Evolutionary conservation across 2,888 invertebrate genomes (phyloP).

Genomic region (Tetragnatha montana): DNA sequence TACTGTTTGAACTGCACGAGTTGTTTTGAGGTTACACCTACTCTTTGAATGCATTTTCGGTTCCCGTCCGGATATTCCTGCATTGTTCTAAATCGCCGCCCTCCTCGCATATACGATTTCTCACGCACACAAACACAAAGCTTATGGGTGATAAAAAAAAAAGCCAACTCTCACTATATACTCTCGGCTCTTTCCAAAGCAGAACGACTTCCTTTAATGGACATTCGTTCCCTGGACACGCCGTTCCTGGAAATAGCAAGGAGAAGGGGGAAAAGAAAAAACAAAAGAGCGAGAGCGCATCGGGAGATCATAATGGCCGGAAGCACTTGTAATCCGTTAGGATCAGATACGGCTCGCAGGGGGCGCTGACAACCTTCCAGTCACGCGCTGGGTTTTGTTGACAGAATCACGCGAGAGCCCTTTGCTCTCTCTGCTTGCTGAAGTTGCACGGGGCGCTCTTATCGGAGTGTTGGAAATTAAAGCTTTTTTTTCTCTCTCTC

Average conservation of each 20-base stretch:
- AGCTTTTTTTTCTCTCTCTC: not conserved
- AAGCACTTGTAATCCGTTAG: slow-evolving; percentile 58
- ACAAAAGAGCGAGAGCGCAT: not conserved
- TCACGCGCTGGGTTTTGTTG: slow-evolving; percentile 63
- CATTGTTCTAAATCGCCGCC: too few species aligned
- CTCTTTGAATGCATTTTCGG: too few species aligned
- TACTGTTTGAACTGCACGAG: too few species aligned
- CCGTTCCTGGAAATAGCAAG: slow-evolving; percentile 13
- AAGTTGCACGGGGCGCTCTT: slow-evolving; percentile 23
- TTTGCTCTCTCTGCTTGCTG: slow-evolving; percentile 11
- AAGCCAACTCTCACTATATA: too few species aligned
- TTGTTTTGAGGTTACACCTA: too few species aligned
- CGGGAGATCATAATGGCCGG: slow-evolving; percentile 37
- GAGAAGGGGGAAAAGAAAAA: not conserved
- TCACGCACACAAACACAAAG: too few species aligned
- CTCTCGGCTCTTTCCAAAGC: too few species aligned
- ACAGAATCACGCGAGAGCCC: slow-evolving; percentile 55
- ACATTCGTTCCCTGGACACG: not conserved
- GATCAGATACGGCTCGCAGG: slow-evolving; percentile 37
- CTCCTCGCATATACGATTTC: too few species aligned
- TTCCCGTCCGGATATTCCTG: too few species aligned
- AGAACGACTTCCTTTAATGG: too few species aligned
- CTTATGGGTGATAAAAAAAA: too few species aligned
- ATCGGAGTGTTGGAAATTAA: slow-evolving; percentile 46
- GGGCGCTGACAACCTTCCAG: slow-evolving; percentile 51